Evolutionary conservation across 1,140 invertebrate genomes (phyloP), one percentile per base, ranked within the genome.

Genomic region (Temnothorax longispinosus): DNA sequence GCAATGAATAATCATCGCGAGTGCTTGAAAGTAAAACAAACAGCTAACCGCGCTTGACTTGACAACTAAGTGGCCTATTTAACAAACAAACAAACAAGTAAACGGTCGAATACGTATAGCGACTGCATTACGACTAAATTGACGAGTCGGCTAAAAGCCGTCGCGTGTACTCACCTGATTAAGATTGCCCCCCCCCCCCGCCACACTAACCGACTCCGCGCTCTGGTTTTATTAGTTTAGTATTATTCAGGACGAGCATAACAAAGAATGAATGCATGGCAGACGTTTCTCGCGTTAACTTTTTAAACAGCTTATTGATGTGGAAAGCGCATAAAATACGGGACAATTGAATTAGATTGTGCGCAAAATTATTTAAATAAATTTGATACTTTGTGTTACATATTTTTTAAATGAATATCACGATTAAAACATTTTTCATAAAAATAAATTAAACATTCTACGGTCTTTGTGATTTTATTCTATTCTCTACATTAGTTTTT

Each of bases 1-100:
- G 87, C 90, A 91, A 94, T 94, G 94, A 95, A 95, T 95, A 95
- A 95, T 94, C 94, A 94, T 94, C 89, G 80, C 92, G 89, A 93
- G 93, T 93, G 88, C 92, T 94, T 89, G 84, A 92, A 93, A 93
- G 91, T 91, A 93, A 94, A 94, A 94, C 93, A 94, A 94, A 94
- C 93, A 94, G 92, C 88, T 93, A 94, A 92, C 89, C 90, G 65
- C 77, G 91, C 92, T 93, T 85, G 91, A 93, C 91, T 94, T 93
- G 92, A 92, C 92, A 88, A 91, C 91, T 92, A 94, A 94, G 93
- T 94, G 93, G 93, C 91, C 87, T 93, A 92, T 93, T 94, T 92
- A 93, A 92, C 91, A 86, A 91, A 91, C 89, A 62, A 80, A 80
- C 64, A 69, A 80, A 76, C 60, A 77, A 86, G 52, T 27, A 88